These are phyloP conservation scores for Oeneis ivallda DNA, from an alignment of 2,888 invertebrate genomes.

Conservation along the genomic window DNA sequence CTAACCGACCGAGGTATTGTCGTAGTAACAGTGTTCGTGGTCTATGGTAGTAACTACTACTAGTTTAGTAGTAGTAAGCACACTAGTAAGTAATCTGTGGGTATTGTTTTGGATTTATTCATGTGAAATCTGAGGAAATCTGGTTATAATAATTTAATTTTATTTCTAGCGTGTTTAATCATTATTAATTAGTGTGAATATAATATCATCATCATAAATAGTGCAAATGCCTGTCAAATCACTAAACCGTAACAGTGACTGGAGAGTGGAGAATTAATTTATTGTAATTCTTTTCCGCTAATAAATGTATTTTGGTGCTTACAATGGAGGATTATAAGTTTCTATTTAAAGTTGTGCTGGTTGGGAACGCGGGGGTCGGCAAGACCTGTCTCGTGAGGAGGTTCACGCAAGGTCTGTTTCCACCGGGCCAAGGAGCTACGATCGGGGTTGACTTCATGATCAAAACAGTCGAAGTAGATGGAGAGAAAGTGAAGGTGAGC, in stretches of 20 bases:
- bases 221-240: conserved; percentile 59
- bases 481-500: conserved; percentile 94
- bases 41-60: too few species aligned
- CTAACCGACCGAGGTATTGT: too few species aligned
- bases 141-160: conserved; percentile 41
- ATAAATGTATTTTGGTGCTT: conserved; percentile 66
- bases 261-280: conserved; percentile 53
- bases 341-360: conserved; percentile 98
- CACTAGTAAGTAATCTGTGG: too few species aligned
- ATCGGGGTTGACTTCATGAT: conserved; percentile 99
- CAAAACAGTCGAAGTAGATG: conserved; percentile 98
- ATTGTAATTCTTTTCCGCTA: conserved; percentile 47
- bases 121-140: conserved; percentile 42
- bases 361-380: conserved; percentile 99
- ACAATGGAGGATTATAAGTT: conserved; percentile 99
- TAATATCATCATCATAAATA: conserved; percentile 49
- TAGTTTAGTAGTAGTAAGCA: too few species aligned
- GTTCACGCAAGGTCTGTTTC: conserved; percentile 98
- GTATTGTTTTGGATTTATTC: conserved; percentile 50
- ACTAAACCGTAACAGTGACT: conserved; percentile 68
- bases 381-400: conserved; percentile 98
- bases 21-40: too few species aligned
- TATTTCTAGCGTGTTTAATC: conserved; percentile 61
- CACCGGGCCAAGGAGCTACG: conserved; percentile 98
- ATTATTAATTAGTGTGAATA: conserved; percentile 57